Base-by-base conservation (phyloP, 2,797 vertebrate species). In the Halcyon chelicuti region DNA sequence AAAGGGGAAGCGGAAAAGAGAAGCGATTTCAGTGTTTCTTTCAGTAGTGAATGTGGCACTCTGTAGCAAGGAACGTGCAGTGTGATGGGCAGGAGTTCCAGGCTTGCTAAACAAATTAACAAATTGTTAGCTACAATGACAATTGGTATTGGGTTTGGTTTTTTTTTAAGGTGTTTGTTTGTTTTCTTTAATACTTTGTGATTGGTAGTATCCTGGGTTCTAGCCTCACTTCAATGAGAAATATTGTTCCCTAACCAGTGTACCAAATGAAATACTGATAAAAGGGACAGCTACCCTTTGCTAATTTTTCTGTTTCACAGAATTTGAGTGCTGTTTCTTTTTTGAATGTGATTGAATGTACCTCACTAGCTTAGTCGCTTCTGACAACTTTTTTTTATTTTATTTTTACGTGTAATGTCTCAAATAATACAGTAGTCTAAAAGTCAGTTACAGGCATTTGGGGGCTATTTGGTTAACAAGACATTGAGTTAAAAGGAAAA, bases 1-100 rank as follows among this genome's bases (percentile, higher is more conserved):
- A 84, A 58, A 94, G 35, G 28, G 31, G 95, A 94, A 94, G 46
- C 66, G 51, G 55, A 94, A 96, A 74, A 75, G 57, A 88, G 94
- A 95, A 96, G 82, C 62, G 39, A 90, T 88, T 81, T 76, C 35
- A 37, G 65, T 55, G 47, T 84, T 87, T 35, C 7, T 81, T 92
- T 93, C 12, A 25, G n/a, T 46, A 52, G 67, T 61, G 31, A 76
- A 21, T 26, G 40, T 89, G 35, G 10, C 12, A 17, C n/a, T 57
- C 20, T 35, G 31, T 82, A 81, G 39, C n/a, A n/a, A 51, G 31
- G 47, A 74, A 8, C 1, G 2, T 63, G 40, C 12, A 2, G 11
- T 74, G 37, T 18, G 22, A 57, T 84, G 33, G 42, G 44, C 29
- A 84, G 39, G 39, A 84, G 44, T 58, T 94, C 17, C 31, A 76